These are phyloP conservation scores for Diarsia rubi DNA, from an alignment of 2,888 invertebrate species.

Conservation along the genomic window DNA sequence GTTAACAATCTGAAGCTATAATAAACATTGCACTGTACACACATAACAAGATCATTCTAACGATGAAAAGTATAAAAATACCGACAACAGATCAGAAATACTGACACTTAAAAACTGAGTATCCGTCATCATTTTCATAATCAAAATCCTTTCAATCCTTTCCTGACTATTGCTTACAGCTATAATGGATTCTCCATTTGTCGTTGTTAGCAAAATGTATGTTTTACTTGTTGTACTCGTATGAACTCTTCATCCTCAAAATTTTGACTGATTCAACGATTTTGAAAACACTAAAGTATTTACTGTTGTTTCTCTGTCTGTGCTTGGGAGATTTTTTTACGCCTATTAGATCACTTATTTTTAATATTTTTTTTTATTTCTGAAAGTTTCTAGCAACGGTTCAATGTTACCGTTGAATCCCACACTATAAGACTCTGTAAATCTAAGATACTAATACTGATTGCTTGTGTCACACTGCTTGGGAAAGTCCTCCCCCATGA, in stretches of 20 bases:
- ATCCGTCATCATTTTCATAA: constrained; percentile 51
- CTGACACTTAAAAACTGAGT: constrained; percentile 13
- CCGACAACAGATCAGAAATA: constrained; percentile 17
- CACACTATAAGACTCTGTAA: not conserved
- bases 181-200: constrained; percentile 30
- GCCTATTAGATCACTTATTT: not conserved
- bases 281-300: not conserved
- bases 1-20: not conserved
- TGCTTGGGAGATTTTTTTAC: not conserved
- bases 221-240: constrained; percentile 3
- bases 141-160: constrained; percentile 62
- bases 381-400: not conserved
- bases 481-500: too few relatives aligned
- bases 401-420: not conserved
- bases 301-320: fast-evolving
- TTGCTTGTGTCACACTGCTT: too few relatives aligned
- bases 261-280: not conserved
- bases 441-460: too few relatives aligned
- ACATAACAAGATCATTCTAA: constrained; percentile 5
- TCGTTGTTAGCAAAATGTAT: constrained; percentile 32
- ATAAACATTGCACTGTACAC: not conserved
- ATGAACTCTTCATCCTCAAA: not conserved
- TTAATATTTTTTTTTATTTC: not conserved
- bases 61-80: constrained; percentile 23
- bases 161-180: constrained; percentile 51